Base-by-base conservation (phyloP, 2,113 vertebrate species). In the Caloenas nicobarica region DNA sequence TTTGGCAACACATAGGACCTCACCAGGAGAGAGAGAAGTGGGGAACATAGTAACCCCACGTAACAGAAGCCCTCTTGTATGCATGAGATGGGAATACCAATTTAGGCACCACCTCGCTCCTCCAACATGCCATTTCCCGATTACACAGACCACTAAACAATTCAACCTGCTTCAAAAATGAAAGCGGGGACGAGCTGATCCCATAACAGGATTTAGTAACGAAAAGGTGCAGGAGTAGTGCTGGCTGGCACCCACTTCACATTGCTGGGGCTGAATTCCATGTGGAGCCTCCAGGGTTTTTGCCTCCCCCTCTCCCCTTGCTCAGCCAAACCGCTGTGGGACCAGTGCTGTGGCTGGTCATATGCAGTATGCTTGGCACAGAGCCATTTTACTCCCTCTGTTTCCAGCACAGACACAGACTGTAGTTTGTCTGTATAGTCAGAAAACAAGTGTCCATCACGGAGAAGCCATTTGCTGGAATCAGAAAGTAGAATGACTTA, bases 31-130 rank as follows among this genome's bases (percentile, higher is more conserved):
- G 31, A 66, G 53, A 40, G 71, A 73, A 69, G 42, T 6, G 5
- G 22, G 48, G 16, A 79, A 36, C 1, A 0, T 40, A 46, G 11
- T 54, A 73, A 13, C 16, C 33, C 48, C 7, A 7, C 0, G 1
- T 50, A 78, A 19, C 36, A 73, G 50, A 78, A 82, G 10, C 8
- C 48, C 13, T 23, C 6, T 50, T 78, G 36, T 16, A 3, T 22
- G 14, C 29, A 12, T 7, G 18, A 69, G 42, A 33, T 40, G 28
- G 54, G 42, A 73, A 73, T 69, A 78, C 28, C 33, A 25, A 36
- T 40, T 46, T 38, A 86, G 65, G 42, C 24, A 53, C 66, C 54
- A 29, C 70, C 40, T 78, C 70, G 12, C 53, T 81, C 28, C 34
- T 72, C 58, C 58, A 86, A 17, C 21, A 13, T 42, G 38, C 46